These are phyloP conservation scores for Chrysolina haemoptera DNA, from an alignment of 2,888 invertebrate species.

Conservation along the genomic window DNA sequence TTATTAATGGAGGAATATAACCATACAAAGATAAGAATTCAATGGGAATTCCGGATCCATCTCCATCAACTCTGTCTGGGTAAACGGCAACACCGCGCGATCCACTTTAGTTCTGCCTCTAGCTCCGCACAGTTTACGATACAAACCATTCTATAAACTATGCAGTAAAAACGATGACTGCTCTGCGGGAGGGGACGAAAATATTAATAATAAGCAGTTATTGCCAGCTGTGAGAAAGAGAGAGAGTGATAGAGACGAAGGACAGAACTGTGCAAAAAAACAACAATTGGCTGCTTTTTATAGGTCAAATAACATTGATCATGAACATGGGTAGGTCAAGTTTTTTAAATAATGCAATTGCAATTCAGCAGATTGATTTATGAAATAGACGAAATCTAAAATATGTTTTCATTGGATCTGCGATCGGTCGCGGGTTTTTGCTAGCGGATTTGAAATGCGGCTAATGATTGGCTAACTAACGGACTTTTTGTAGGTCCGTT, in stretches of 20 bases:
- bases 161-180: constrained; percentile 44
- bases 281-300: constrained; percentile 29
- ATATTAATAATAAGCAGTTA: constrained; percentile 43
- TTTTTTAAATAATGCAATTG: constrained; percentile 13
- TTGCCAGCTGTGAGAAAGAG: constrained; percentile 26
- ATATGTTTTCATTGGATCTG: background rate
- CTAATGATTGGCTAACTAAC: background rate
- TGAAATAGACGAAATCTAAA: background rate
- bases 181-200: constrained; percentile 41
- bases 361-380: constrained; percentile 17
- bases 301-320: constrained; percentile 35
- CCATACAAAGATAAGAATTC: background rate
- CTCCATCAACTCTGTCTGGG: background rate
- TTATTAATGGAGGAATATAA: background rate
- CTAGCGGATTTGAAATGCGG: background rate
- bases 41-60: background rate
- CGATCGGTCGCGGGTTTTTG: background rate
- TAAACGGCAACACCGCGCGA: constrained; percentile 40
- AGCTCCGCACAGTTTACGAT: constrained; percentile 33
- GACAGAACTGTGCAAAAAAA: constrained; percentile 8
- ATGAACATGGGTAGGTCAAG: constrained; percentile 36
- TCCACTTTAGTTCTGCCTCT: constrained; percentile 38
- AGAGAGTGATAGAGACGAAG: background rate
- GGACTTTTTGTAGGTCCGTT: too few relatives aligned
- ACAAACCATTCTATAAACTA: constrained; percentile 34